Evolutionary conservation across 2,888 invertebrate genomes (phyloP).

Genomic region (Ferdinandea cuprea): DNA sequence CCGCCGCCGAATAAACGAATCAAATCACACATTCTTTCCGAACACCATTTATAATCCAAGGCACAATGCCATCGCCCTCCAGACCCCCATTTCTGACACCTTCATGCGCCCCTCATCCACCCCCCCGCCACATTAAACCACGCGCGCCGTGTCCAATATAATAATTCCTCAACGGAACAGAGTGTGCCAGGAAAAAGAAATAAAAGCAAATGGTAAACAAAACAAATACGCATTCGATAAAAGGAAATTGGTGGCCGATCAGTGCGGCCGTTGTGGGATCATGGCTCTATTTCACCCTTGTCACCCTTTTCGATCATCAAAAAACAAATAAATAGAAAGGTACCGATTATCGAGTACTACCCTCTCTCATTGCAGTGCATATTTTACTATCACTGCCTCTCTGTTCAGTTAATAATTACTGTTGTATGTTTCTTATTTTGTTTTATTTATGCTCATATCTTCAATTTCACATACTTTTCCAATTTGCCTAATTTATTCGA

Average conservation of each 20-base stretch:
- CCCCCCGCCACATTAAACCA: neutral
- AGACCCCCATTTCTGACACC: constrained; percentile 42
- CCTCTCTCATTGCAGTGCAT: neutral
- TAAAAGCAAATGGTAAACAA: constrained; percentile 52
- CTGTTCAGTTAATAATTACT: constrained; percentile 20
- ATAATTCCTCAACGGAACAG: constrained; percentile 5
- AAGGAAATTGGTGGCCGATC: constrained; percentile 46
- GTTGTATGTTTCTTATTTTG: constrained; percentile 11
- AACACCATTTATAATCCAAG: constrained; percentile 10
- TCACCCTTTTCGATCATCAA: too few species aligned
- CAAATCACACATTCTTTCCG: constrained; percentile 26
- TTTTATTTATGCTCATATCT: constrained; percentile 16
- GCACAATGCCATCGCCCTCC: neutral
- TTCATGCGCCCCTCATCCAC: constrained; percentile 3
- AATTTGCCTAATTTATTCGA: constrained; percentile 33
- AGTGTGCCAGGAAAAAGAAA: constrained; percentile 32
- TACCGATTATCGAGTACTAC: neutral
- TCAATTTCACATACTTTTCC: constrained; percentile 3
- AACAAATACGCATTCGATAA: constrained; percentile 61
- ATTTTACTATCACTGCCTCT: too few species aligned
- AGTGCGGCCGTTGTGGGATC: neutral
- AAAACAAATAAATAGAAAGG: neutral
- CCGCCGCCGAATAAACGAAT: constrained; percentile 7
- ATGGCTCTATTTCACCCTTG: too few species aligned
- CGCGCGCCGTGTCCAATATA: neutral